These are phyloP conservation scores for Mobula hypostoma DNA, from an alignment of 2,113 vertebrate genomes.

Conservation along the genomic window DNA sequence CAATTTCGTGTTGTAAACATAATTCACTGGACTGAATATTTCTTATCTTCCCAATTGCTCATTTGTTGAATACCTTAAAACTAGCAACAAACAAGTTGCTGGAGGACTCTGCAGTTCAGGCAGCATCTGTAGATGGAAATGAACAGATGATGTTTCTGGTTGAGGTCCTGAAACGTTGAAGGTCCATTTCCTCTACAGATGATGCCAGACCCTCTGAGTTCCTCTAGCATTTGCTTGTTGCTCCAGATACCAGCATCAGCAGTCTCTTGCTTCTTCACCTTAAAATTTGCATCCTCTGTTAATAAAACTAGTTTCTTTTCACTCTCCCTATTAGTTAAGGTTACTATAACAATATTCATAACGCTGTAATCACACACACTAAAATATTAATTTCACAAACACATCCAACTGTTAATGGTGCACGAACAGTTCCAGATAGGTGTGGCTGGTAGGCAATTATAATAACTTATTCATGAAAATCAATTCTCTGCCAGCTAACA, in stretches of 20 bases:
- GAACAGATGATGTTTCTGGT: too few relatives aligned
- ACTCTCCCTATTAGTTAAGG: neutral
- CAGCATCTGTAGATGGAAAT: too few relatives aligned
- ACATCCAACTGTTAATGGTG: neutral
- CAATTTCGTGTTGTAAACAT: too few relatives aligned
- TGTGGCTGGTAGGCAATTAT: neutral
- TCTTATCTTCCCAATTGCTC: neutral
- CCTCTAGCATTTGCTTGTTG: too few relatives aligned
- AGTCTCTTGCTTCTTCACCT: neutral
- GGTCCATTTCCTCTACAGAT: too few relatives aligned
- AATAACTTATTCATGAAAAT: neutral
- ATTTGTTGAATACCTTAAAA: neutral
- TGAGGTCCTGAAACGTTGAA: too few relatives aligned
- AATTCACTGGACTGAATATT: neutral
- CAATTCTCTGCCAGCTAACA: neutral
- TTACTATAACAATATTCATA: neutral
- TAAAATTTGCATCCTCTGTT: neutral
- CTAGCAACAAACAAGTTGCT: too few relatives aligned
- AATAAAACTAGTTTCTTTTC: neutral
- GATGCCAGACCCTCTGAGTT: too few relatives aligned
- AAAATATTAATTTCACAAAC: neutral
- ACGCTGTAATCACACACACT: neutral
- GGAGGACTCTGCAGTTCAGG: too few relatives aligned
- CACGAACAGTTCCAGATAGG: neutral
- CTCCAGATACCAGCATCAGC: too few relatives aligned